Conservation (phyloP, 2,888 invertebrate species). For the Ethmia dodecea region DNA sequence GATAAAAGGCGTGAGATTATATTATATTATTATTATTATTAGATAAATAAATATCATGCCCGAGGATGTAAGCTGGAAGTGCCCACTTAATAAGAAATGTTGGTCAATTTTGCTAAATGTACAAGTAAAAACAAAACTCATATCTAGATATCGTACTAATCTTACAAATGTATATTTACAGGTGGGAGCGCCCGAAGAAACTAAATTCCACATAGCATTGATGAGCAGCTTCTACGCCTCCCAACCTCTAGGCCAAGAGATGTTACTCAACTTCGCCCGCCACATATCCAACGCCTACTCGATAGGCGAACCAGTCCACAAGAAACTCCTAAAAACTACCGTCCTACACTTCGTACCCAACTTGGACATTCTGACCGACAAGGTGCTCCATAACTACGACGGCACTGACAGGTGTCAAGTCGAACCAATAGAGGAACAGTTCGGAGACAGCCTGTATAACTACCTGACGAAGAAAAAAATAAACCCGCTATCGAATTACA, state of each 20-base stretch:
- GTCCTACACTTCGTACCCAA: constrained; percentile 89
- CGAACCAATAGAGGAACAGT: constrained; percentile 70
- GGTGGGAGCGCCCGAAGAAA: constrained; percentile 87
- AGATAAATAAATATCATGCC: no score
- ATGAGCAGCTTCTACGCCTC: constrained; percentile 89
- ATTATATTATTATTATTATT: no score
- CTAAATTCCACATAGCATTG: constrained; percentile 89
- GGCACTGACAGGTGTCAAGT: constrained; percentile 50
- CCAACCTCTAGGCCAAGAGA: constrained; percentile 90
- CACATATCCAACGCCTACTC: constrained; percentile 86
- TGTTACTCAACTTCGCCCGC: constrained; percentile 87
- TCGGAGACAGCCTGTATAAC: constrained; percentile 81
- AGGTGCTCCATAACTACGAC: constrained; percentile 43
- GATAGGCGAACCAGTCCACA: constrained; percentile 81
- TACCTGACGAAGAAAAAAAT: constrained; percentile 56
- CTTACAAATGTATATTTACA: no score
- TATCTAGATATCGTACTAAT: no score
- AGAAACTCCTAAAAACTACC: constrained; percentile 80
- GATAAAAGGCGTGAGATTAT: no score
- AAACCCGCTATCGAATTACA: constrained; percentile 58
- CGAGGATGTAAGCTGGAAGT: no score
- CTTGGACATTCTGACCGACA: constrained; percentile 48
- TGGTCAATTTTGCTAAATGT: no score
- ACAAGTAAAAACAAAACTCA: no score
- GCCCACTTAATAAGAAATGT: no score